Evolutionary conservation across 2,888 invertebrate genomes (phyloP), one percentile per base, ranked within the genome.

Genomic region (Lochmaea capreae): DNA sequence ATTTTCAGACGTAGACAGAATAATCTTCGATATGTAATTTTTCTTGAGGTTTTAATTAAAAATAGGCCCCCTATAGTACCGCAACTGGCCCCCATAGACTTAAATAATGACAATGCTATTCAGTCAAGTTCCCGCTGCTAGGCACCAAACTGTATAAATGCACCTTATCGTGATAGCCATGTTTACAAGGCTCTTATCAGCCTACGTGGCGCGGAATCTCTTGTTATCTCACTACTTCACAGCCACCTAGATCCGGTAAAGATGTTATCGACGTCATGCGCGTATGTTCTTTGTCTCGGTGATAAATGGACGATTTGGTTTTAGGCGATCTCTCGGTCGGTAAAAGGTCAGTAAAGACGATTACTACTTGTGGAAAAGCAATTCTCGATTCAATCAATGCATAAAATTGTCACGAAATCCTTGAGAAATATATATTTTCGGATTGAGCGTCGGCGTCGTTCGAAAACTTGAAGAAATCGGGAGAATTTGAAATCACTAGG

Each of bases 171-270:
- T 73, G 74, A 82, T 82, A 79, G 76, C 75, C 79, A 72, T 82
- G 82, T 82, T 82, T 82, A 82, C 81, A 80, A 80, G 79, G 79
- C 79, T 78, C 79, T 80, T 81, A 82, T 82, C 82, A 76, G 71
- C 79, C 77, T 78, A 78, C 80, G 76, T 76, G 77, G 72, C 70
- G 78, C 77, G 74, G 76, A 76, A 79, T 77, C 76, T 77, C 78
- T 73, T 78, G 77, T 79, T 76, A 78, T 79, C 76, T 76, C 71
- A 73, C 79, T 78, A 79, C 79, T 77, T 78, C 72, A 65, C 73
- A 65, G 71, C 73, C 78, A 76, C 75, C 76, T 57, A 68, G 67
- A 67, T 72, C 69, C 52, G 66, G 62, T 65, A 66, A 57, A 71
- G 77, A 77, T 77, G 77, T 52, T 77, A 77, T 77, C 77, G 65